Evolutionary conservation across 1,140 invertebrate species (phyloP).

Genomic region (Leptoteleia sp.): DNA sequence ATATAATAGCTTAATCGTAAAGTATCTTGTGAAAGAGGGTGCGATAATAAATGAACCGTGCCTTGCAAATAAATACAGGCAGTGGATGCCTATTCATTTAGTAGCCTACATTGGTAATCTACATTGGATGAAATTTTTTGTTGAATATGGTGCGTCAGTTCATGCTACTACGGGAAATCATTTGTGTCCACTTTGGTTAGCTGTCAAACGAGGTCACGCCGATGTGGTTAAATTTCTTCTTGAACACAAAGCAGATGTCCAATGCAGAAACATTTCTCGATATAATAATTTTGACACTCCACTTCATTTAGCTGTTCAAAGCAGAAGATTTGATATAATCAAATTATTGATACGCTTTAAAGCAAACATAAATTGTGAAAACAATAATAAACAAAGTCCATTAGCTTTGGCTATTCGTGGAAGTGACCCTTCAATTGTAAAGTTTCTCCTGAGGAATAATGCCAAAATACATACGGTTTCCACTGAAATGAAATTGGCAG

Average conservation of each 20-base stretch:
- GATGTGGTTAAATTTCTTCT: constrained; percentile 26
- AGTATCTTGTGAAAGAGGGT: constrained; percentile 13
- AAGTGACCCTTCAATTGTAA: constrained; percentile 12
- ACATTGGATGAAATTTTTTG: constrained; percentile 20
- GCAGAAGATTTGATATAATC: constrained; percentile 38
- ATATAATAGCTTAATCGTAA: constrained; percentile 9
- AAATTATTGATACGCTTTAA: constrained; percentile 41
- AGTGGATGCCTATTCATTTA: constrained; percentile 48
- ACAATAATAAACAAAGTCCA: constrained; percentile 17
- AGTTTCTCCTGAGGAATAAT: constrained; percentile 36
- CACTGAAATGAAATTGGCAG: constrained; percentile 4
- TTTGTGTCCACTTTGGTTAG: constrained; percentile 41
- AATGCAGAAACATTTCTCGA: constrained; percentile 28
- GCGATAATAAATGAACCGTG: constrained; percentile 19
- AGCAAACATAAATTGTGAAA: constrained; percentile 41
- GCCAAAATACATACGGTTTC: constrained; percentile 23
- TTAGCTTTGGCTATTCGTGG: constrained; percentile 17
- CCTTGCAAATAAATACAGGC: background rate
- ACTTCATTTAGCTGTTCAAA: constrained; percentile 34
- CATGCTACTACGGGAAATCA: constrained; percentile 21
- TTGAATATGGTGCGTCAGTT: constrained; percentile 42
- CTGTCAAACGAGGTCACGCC: constrained; percentile 47
- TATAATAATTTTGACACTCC: constrained; percentile 42
- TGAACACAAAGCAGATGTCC: constrained; percentile 37
- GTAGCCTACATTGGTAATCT: constrained; percentile 38